Evolutionary conservation across 2,888 invertebrate genomes (phyloP), one percentile per base, ranked within the genome.

Genomic region (Drosophila mercatorum): DNA sequence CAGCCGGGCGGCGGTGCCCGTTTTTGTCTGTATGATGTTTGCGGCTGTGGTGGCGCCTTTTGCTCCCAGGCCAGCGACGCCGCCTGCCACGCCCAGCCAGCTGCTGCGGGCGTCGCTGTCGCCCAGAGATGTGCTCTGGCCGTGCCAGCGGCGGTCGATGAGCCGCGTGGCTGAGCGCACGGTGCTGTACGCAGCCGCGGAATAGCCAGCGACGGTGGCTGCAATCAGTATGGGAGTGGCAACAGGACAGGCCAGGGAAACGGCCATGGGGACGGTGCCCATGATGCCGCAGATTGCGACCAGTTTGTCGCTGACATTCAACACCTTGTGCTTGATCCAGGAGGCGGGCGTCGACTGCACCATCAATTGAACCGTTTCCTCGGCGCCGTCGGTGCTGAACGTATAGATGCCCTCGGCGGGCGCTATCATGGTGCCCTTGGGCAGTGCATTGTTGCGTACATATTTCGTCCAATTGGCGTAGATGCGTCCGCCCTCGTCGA

Each of bases 381-480:
- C 38, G 1, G 60, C 57, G 3, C 69, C 78, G 2, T 38, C 60
- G 17, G 62, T 46, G 26, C 63, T 62, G n/a, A 83, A 79, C 7
- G 79, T 76, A 52, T 92, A 92, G 38, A 90, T 63, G 3, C 94
- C 94, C 44, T 92, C 79, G 14, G 74, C 70, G 5, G 94, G 94
- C 5, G 93, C 90, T 40, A 93, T 88, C 91, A 94, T 93, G 2
- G 90, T 80, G 56, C 93, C 93, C 64, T 91, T 73, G 2, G 92
- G 91, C 51, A 93, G 80, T n/a, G 92, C 92, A 83, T 94, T 94
- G 12, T 91, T 86, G 3, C 75, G 64, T n/a, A 93, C 75, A 81
- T 92, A 94, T 26, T 91, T 82, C 2, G 81, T 56, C 94, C 94
- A 94, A 62, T 89, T 91, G 49, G 83, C 63, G 73, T 94, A 94